These are phyloP conservation scores for Lethenteron reissneri DNA, from an alignment of 2,113 vertebrate species.

Conservation along the genomic window DNA sequence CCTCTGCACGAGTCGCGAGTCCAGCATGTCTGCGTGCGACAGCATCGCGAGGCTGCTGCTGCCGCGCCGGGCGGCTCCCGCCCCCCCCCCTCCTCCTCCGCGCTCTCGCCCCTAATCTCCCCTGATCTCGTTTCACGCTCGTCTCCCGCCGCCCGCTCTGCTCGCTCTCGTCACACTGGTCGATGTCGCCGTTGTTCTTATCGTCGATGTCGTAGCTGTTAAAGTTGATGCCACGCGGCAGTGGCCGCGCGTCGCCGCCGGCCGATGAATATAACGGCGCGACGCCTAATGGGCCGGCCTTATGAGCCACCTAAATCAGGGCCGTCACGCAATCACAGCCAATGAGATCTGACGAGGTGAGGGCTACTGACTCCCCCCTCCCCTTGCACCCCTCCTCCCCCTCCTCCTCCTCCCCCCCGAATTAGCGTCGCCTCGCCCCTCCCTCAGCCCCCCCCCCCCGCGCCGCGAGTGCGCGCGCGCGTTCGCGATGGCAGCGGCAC, in stretches of 20 bases:
- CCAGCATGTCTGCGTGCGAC: constrained; percentile 97
- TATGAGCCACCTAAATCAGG: constrained; percentile 1
- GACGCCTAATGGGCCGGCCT: constrained; percentile 2
- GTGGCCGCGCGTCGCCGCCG: neutral
- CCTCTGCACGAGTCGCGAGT: constrained; percentile 50
- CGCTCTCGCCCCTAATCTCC: constrained; percentile 1
- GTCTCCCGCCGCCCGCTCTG: too few species aligned
- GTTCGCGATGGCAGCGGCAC: too few species aligned
- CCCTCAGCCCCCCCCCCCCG: too few species aligned
- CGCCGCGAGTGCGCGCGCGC: too few species aligned
- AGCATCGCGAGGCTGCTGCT: constrained; percentile 50
- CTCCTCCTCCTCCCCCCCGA: too few species aligned
- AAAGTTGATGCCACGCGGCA: too few species aligned
- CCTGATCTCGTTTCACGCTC: neutral
- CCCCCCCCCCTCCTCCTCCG: neutral
- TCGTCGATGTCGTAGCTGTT: too few species aligned
- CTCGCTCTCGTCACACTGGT: too few species aligned
- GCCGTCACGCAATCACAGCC: constrained; percentile 5
- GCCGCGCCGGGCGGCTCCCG: neutral
- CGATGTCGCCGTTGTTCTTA: too few species aligned
- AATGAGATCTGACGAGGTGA: constrained; percentile 6
- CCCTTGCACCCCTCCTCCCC: too few species aligned
- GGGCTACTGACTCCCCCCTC: neutral
- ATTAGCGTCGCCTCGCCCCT: too few species aligned
- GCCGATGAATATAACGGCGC: neutral